Evolutionary conservation across 2,888 invertebrate species (phyloP), one percentile per base, ranked within the genome.

Genomic region (Neoaliturus tenellus): DNA sequence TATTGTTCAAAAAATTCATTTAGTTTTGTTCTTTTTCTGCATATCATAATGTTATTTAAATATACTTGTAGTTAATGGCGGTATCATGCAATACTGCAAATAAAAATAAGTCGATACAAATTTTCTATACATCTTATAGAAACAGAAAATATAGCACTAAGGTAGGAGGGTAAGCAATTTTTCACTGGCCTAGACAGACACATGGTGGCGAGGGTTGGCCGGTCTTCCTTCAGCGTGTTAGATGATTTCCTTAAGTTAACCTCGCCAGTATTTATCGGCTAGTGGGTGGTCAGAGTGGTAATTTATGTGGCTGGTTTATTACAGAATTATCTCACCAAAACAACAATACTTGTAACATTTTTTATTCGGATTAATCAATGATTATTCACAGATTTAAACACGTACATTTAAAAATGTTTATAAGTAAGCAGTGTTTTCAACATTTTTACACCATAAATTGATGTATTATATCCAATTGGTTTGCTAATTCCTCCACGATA

Each of bases 191-290:
- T 14, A 5, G 62, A 62, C 62, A 62, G 28, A 14, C 8, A 62
- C 62, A 25, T 28, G 31, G 62, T 31, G 62, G 62, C 62, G 17
- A 62, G 62, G 31, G 51, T 51, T 23, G 62, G 62, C 17, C 8
- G 62, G 20, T 14, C 62, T 31, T 62, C 31, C 62, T 31, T 25
- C 31, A 62, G 31, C 62, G 14, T 62, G 62, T 62, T 62, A 20
- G 62, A 62, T 28, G 62, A 62, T 62, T 62, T 62, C 62, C 62
- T 62, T 62, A 62, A 62, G 62, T 62, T 62, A 31, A 62, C 62
- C 62, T 28, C 62, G 31, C 62, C 31, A 14, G 31, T 28, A 62
- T 62, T 62, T 62, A 62, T 62, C 23, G 51, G 51, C 51, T 23
- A 51, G 51, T 51, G 14, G 51, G n/a, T 51, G 51, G 51, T 51